Evolutionary conservation across 2,888 invertebrate genomes (phyloP), one percentile per base, ranked within the genome.

Genomic region (Pyrrhosoma nymphula): DNA sequence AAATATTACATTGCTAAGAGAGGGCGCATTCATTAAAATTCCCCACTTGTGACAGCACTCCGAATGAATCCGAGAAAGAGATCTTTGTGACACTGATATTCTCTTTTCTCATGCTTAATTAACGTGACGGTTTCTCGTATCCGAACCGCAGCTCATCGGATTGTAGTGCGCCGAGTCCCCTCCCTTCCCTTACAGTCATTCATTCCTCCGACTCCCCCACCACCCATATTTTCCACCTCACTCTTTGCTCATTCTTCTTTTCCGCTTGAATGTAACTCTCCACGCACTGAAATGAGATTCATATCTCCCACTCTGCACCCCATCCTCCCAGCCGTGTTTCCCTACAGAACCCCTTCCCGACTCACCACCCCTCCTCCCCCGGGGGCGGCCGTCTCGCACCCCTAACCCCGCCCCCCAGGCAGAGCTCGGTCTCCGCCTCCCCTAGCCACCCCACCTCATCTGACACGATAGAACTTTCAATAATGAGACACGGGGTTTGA

Each of bases 401-500:
- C 35, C 6, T 16, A 35, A 30, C 90, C 18, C 14, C 69, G 16
- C 23, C 20, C 30, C 60, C 56, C 90, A 18, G 18, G 12, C 20
- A 35, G 82, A 35, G 0, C 47, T 8, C 8, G 47, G 47, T 2
- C 47, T 47, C 82, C 82, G n/a, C n/a, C 16, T 23, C 88, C 8
- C 56, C 55, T 23, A 10, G 47, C 88, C 47, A 47, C 47, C 90
- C 69, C 63, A 69, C 39, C 63, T 63, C 91, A 60, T 39, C 91
- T 91, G 60, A 91, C 69, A 69, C 93, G 93, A 93, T 69, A 75
- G 93, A 93, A 93, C 93, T 93, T 75, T 93, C 93, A 93, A 93
- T 93, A 93, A 93, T 93, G 93, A 93, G 93, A 93, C 91, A 69
- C 63, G 91, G 39, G 63, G 69, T 93, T 93, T 93, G 93, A 93